Evolutionary conservation across 2,797 vertebrate genomes (phyloP).

Genomic region (Tenualosa ilisha): DNA sequence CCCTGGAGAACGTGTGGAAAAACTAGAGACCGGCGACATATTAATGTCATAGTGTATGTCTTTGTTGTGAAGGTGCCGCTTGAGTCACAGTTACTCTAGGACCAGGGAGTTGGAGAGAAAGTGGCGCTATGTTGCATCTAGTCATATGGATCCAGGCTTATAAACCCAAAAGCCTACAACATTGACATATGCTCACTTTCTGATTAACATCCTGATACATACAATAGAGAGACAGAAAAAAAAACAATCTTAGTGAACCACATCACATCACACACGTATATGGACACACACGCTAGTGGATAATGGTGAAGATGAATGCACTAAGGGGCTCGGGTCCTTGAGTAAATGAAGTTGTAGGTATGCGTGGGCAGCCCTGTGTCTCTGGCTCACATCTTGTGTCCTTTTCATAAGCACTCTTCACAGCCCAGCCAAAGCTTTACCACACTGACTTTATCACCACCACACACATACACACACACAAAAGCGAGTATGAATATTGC

Average conservation of each 20-base stretch:
- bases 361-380: constrained; percentile 33
- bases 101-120: neutral
- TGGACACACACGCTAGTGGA: neutral
- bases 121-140: neutral
- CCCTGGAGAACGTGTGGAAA: constrained; percentile 17
- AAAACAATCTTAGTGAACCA: no score
- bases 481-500: neutral
- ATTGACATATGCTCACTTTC: neutral
- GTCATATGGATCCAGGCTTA: neutral
- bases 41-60: neutral
- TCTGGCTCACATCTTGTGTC: neutral
- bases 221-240: no score
- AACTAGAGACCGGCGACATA: neutral
- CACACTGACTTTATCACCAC: neutral
- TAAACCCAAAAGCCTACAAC: neutral
- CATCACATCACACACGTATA: neutral
- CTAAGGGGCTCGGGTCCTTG: constrained; percentile 32
- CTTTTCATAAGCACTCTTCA: constrained; percentile 6
- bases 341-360: constrained; percentile 39
- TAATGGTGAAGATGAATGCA: constrained; percentile 42
- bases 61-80: neutral
- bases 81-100: neutral
- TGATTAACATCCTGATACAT: no score
- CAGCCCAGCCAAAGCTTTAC: neutral
- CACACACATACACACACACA: neutral